phyloP scores from a whole-genome alignment of 2,113 vertebrate genomes.

The Rhineura floridana region DNA sequence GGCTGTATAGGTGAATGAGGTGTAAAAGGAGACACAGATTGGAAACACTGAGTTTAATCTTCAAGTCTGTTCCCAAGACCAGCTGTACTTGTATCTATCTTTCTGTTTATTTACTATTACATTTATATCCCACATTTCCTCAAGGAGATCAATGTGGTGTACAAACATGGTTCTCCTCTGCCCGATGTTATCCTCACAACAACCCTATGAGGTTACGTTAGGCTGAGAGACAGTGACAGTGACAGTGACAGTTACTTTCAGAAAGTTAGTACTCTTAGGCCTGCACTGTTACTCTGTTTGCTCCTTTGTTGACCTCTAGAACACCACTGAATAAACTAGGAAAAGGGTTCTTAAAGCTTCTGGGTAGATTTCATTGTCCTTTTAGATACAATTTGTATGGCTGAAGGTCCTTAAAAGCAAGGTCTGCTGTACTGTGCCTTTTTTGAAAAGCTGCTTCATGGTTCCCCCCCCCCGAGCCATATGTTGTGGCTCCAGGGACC shows the following conservation, averaged over 20 bases:
- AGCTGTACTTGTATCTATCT: neutral
- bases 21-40: neutral
- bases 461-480: neutral
- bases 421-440: neutral
- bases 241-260: too few relatives aligned
- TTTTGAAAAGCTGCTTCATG: neutral
- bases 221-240: too few relatives aligned
- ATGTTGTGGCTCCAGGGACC: neutral
- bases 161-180: too few relatives aligned
- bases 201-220: too few relatives aligned
- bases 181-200: too few relatives aligned
- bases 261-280: neutral
- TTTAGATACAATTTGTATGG: neutral
- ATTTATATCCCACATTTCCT: too few relatives aligned
- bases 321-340: neutral
- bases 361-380: neutral
- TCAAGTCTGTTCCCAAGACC: neutral
- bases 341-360: neutral
- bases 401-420: neutral
- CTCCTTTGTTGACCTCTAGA: neutral
- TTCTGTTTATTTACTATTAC: neutral
- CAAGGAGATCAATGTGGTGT: too few relatives aligned
- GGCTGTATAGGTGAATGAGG: neutral
- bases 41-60: neutral
- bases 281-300: neutral